Percentiles rank a stretch among this genome's conserved stretches.
phyloP scores from a whole-genome alignment of 1,140 invertebrate genomes.

The Diabrotica virgifera region DNA sequence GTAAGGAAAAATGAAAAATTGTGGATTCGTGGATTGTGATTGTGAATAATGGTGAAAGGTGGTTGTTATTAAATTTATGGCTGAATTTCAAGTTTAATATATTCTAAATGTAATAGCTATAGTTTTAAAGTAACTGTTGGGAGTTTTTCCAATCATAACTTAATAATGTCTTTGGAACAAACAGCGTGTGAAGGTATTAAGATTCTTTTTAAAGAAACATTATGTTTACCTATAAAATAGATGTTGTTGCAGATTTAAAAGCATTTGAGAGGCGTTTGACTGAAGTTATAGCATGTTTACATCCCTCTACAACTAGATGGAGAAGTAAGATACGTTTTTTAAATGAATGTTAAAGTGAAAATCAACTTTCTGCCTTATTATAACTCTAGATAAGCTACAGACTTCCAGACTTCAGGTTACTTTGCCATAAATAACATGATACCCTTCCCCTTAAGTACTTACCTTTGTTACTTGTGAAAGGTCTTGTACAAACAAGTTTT shows the following conservation, averaged over 20 bases:
- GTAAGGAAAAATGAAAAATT: too few species aligned
- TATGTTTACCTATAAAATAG: slow-evolving; percentile 41
- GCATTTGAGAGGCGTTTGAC: slow-evolving; percentile 93
- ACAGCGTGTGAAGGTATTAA: slow-evolving; percentile 70
- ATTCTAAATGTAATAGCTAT: not conserved
- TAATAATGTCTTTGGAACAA: slow-evolving; percentile 67
- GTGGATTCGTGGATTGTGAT: too few species aligned
- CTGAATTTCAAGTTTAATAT: too few species aligned
- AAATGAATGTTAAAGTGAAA: slow-evolving; percentile 1
- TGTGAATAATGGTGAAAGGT: too few species aligned
- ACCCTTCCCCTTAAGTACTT: too few species aligned
- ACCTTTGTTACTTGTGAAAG: too few species aligned
- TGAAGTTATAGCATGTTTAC: slow-evolving; percentile 92
- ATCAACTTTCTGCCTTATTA: too few species aligned
- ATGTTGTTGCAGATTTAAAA: slow-evolving; percentile 82
- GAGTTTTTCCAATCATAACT: not conserved
- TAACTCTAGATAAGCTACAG: too few species aligned
- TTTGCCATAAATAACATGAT: too few species aligned
- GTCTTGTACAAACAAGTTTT: too few species aligned
- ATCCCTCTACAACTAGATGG: slow-evolving; percentile 89
- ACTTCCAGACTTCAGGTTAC: too few species aligned
- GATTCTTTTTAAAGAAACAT: slow-evolving; percentile 27
- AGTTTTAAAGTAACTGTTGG: not conserved
- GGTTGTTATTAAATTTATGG: too few species aligned
- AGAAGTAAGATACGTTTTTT: slow-evolving; percentile 64